Percentiles rank a stretch among this genome's conserved stretches.
Evolutionary conservation across 2,797 vertebrate species (phyloP).

Genomic region (Crenichthys baileyi): DNA sequence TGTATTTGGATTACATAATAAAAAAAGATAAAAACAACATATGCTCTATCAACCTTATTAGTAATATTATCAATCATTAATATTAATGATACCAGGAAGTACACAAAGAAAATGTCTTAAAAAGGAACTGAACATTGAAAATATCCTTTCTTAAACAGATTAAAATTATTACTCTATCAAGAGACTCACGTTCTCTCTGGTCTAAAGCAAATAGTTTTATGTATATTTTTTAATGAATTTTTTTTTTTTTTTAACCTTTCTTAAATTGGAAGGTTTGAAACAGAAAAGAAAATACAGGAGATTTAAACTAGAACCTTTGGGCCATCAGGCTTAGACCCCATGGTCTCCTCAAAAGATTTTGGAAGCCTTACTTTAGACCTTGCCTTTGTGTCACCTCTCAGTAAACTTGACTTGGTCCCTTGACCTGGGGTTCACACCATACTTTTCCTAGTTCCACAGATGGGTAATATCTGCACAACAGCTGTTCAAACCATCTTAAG

Average conservation of each 20-base stretch:
- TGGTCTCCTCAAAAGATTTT: neutral
- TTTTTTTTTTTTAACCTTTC: neutral
- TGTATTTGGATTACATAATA: constrained; percentile 43
- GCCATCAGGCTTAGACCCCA: neutral
- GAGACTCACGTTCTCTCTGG: neutral
- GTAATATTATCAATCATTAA: neutral
- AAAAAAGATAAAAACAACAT: constrained; percentile 19
- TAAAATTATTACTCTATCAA: neutral
- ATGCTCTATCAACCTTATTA: neutral
- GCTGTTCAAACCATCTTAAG: neutral
- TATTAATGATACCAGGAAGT: neutral
- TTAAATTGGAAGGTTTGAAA: neutral
- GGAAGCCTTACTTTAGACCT: neutral
- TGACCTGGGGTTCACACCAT: neutral
- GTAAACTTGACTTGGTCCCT: neutral
- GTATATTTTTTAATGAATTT: neutral
- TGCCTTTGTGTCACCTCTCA: neutral
- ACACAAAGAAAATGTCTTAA: neutral
- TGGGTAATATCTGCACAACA: neutral
- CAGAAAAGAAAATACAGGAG: neutral
- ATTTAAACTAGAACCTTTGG: neutral
- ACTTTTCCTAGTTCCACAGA: neutral
- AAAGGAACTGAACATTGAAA: neutral
- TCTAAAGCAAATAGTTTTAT: neutral
- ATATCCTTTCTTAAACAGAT: neutral